phyloP scores from a whole-genome alignment of 2,113 vertebrate species.

The Tichodroma muraria region DNA sequence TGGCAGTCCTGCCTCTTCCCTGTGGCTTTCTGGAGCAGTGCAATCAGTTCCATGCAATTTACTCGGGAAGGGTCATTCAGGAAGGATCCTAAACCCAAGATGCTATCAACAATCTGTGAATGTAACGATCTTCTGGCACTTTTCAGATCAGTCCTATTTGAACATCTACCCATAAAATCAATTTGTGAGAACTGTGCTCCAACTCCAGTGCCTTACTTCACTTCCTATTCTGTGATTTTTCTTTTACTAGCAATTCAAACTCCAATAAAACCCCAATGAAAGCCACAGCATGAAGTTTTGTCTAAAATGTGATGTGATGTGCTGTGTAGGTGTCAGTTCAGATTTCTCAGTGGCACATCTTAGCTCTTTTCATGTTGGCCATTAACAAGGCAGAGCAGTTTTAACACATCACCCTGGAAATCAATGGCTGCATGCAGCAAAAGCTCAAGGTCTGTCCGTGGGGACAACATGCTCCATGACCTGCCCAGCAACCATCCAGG shows the following conservation, averaged over 20 bases:
- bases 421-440: background rate
- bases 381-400: background rate
- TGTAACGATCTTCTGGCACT: background rate
- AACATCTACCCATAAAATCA: background rate
- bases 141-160: background rate
- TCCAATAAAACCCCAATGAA: background rate
- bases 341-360: background rate
- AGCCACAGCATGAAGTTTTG: background rate
- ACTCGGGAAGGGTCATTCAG: background rate
- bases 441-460: background rate
- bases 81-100: background rate
- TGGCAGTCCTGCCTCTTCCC: background rate
- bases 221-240: background rate
- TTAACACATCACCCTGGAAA: background rate
- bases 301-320: background rate
- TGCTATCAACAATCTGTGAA: background rate
- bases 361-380: background rate
- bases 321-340: background rate
- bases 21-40: background rate
- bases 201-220: background rate
- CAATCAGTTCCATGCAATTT: background rate
- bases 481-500: background rate
- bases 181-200: background rate
- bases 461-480: rapidly evolving
- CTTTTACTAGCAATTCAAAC: background rate